Percentiles rank a stretch among this genome's conserved stretches.
phyloP scores from a whole-genome alignment of 1,140 invertebrate genomes.

The Archegozetes longisetosus region DNA sequence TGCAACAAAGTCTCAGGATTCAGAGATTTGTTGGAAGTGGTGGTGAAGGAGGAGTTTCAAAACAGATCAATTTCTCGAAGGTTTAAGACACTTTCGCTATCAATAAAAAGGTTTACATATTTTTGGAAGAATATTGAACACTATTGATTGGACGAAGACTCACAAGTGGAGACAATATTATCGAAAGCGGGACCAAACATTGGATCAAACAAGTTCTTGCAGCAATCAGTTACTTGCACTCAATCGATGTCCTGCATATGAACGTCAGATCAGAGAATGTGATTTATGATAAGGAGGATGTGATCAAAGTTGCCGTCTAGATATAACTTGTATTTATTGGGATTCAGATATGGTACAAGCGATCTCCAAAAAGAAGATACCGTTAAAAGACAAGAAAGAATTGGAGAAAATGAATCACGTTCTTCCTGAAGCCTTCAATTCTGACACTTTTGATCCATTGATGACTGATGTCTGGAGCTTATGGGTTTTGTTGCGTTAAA shows the following conservation, averaged over 20 bases:
- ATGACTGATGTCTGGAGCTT: conserved; percentile 7
- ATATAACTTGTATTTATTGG: conserved; percentile 1
- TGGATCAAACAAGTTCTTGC: not conserved
- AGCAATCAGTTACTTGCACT: not conserved
- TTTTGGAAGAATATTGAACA: not conserved
- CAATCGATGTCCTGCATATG: not conserved
- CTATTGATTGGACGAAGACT: not conserved
- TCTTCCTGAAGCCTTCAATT: conserved; percentile 3
- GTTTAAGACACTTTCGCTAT: not conserved
- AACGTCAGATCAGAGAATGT: conserved; percentile 3
- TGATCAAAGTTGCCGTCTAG: not conserved
- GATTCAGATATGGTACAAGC: not conserved
- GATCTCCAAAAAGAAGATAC: not conserved
- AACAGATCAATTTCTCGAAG: not conserved
- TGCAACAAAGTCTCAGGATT: not conserved
- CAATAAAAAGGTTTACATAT: not conserved
- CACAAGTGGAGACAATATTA: not conserved
- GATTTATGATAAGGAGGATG: not conserved
- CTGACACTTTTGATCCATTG: not conserved
- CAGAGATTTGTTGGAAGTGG: not conserved
- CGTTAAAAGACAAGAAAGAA: not conserved
- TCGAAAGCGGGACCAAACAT: not conserved
- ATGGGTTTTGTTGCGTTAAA: not conserved
- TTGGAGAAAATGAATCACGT: not conserved
- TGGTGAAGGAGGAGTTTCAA: not conserved